phyloP scores from a whole-genome alignment of 2,888 invertebrate genomes.

The Xestia sexstrigata region DNA sequence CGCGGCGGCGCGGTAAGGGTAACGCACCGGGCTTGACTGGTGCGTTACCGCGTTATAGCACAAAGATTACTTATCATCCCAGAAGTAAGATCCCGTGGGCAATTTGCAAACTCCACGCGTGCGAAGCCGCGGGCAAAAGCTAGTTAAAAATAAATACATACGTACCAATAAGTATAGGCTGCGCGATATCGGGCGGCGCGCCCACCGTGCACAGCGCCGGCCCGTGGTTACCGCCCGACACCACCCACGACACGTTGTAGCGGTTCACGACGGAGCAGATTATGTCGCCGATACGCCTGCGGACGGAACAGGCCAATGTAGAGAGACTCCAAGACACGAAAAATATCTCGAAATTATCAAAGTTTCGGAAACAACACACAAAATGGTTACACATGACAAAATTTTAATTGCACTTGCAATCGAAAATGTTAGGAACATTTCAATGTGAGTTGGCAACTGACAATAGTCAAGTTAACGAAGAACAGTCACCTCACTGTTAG shows the following conservation, averaged over 20 bases:
- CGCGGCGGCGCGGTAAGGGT: no score
- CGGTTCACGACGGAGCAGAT: conserved; percentile 97
- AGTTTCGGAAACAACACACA: neutral
- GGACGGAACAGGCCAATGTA: no score
- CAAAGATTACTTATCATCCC: no score
- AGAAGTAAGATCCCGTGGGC: no score
- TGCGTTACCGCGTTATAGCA: no score
- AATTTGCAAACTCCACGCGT: no score
- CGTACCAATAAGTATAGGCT: conserved; percentile 95
- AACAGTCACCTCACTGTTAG: neutral
- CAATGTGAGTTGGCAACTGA: neutral
- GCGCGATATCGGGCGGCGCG: conserved; percentile 96
- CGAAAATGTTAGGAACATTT: neutral
- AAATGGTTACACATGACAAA: neutral
- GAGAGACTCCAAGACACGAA: no score
- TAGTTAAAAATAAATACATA: neutral
- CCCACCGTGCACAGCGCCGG: conserved; percentile 98
- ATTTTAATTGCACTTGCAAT: neutral
- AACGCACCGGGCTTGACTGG: no score
- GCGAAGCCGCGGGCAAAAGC: no score
- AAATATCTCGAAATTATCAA: neutral
- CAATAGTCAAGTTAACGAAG: neutral
- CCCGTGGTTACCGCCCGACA: conserved; percentile 98
- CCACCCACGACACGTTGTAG: conserved; percentile 97
- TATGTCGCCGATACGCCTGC: conserved; percentile 89